Conservation (phyloP, 2,797 vertebrate species). For the Naso thynnoides region DNA sequence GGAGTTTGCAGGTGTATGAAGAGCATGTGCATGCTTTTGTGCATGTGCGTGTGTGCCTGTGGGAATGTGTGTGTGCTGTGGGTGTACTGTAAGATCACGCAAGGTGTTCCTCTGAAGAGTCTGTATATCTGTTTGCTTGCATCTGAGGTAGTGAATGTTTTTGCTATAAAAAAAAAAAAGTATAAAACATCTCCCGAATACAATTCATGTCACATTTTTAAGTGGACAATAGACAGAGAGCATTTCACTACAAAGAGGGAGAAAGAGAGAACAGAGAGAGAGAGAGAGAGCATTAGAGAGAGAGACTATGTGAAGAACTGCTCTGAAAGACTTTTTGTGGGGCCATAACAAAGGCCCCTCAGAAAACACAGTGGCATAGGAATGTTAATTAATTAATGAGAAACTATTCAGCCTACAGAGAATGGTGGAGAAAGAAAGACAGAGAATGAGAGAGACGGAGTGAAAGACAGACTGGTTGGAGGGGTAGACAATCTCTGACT, state of each 20-base stretch:
- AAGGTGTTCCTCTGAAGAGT: conserved; percentile 34
- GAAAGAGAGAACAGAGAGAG: conserved; percentile 26
- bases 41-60: conserved; percentile 26
- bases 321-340: conserved; percentile 83
- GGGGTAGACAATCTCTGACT: conserved; percentile 23
- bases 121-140: conserved; percentile 9
- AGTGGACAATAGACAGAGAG: conserved; percentile 53
- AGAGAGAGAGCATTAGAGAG: conserved; percentile 58
- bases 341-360: conserved; percentile 82
- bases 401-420: conserved; percentile 81
- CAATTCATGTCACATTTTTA: conserved; percentile 40
- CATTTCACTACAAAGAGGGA: conserved; percentile 65
- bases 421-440: conserved; percentile 67
- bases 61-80: conserved; percentile 2
- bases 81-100: conserved; percentile 28
- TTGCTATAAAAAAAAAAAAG: neutral
- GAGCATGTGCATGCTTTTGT: conserved; percentile 38
- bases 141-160: neutral
- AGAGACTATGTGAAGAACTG: conserved; percentile 76
- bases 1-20: conserved; percentile 70
- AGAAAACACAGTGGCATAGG: conserved; percentile 83
- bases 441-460: conserved; percentile 50
- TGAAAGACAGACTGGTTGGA: conserved; percentile 40
- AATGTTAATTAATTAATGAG: conserved; percentile 89
- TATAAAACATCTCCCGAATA: conserved; percentile 27